Conservation (phyloP, 2,797 vertebrate genomes). For the Sternarchorhynchus goeldii region DNA sequence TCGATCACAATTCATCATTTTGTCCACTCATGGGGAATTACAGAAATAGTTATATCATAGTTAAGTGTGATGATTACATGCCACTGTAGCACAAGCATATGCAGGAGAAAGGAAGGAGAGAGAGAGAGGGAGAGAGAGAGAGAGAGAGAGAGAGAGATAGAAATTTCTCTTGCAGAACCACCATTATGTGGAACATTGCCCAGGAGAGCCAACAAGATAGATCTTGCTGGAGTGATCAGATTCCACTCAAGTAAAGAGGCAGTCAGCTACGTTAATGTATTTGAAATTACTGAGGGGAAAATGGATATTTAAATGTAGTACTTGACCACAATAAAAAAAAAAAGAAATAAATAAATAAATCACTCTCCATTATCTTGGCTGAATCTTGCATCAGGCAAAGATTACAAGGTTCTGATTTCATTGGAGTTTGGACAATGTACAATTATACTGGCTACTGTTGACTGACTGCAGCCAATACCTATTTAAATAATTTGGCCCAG, state of each 20-base stretch:
- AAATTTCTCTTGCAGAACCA: slow-evolving; percentile 4
- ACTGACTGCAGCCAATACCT: slow-evolving; percentile 12
- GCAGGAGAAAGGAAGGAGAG: slow-evolving; percentile 15
- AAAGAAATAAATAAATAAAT: slow-evolving; percentile 29
- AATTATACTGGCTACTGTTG: slow-evolving; percentile 1
- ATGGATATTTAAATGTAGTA: slow-evolving; percentile 59
- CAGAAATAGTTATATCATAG: slow-evolving; percentile 48
- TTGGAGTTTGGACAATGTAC: slow-evolving; percentile 21
- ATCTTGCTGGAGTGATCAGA: slow-evolving; percentile 54
- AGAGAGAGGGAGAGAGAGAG: slow-evolving; percentile 8
- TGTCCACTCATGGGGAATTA: slow-evolving; percentile 53
- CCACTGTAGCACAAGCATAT: slow-evolving; percentile 27
- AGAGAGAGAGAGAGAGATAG: slow-evolving; percentile 24
- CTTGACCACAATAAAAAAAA: slow-evolving; percentile 56
- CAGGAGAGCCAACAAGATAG: slow-evolving; percentile 50
- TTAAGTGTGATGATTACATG: slow-evolving; percentile 50
- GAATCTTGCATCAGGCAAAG: slow-evolving; percentile 42
- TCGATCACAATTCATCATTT: slow-evolving; percentile 53
- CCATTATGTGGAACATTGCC: slow-evolving; percentile 54
- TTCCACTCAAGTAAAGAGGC: slow-evolving; percentile 57
- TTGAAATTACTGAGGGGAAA: slow-evolving; percentile 55
- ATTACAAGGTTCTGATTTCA: slow-evolving; percentile 45
- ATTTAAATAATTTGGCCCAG: not conserved
- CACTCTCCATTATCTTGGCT: slow-evolving; percentile 44
- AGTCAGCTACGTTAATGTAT: slow-evolving; percentile 56